These are phyloP conservation scores for Endotricha flammealis DNA, from an alignment of 2,888 invertebrate genomes.

Conservation along the genomic window DNA sequence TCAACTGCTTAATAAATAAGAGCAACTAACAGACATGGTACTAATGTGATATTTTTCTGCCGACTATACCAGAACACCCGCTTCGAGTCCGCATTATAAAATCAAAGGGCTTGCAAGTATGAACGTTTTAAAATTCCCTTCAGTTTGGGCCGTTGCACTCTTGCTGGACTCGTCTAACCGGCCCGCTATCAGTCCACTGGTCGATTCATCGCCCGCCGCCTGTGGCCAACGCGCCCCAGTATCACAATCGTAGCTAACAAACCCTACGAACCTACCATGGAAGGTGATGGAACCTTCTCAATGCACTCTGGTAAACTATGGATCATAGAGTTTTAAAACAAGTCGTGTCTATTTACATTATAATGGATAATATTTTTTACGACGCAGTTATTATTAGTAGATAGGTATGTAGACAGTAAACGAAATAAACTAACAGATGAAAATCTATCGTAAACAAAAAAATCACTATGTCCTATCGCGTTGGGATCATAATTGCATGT, in stretches of 20 bases:
- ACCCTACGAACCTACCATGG: slow-evolving; percentile 42
- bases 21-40: no score
- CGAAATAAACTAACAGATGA: no score
- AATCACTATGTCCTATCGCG: not conserved
- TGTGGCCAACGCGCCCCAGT: slow-evolving; percentile 54
- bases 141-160: slow-evolving; percentile 77
- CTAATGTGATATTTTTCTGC: no score
- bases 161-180: slow-evolving; percentile 73
- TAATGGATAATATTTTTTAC: no score
- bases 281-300: slow-evolving; percentile 22
- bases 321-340: no score
- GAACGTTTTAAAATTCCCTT: slow-evolving; percentile 71
- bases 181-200: slow-evolving; percentile 70
- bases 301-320: no score
- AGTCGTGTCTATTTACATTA: no score
- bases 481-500: not conserved
- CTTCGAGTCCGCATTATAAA: slow-evolving; percentile 43
- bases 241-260: slow-evolving; percentile 64
- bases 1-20: no score
- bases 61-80: no score
- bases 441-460: no score
- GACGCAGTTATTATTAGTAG: no score
- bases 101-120: slow-evolving; percentile 63
- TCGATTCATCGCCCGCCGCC: slow-evolving; percentile 68
- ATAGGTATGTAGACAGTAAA: no score